These are phyloP conservation scores for Caenorhabditis imperialis DNA, from an alignment of 2,888 invertebrate species.

Conservation along the genomic window DNA sequence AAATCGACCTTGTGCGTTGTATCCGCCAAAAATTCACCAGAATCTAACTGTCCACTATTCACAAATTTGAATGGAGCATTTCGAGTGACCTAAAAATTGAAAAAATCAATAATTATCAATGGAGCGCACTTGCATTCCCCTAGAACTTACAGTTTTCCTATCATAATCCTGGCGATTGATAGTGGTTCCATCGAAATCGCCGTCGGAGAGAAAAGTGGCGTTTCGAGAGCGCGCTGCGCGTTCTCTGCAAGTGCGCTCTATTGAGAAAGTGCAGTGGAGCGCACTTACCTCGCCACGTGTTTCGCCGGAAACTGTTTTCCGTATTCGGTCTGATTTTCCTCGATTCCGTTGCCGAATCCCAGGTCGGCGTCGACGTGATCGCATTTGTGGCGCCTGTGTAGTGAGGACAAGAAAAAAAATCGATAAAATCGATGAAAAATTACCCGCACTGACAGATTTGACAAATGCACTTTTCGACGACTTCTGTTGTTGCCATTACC, in stretches of 20 bases:
- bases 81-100: slow-evolving; percentile 26
- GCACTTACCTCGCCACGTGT: slow-evolving; percentile 37
- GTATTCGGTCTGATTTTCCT: slow-evolving; percentile 60
- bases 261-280: not conserved
- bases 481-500: slow-evolving; percentile 20
- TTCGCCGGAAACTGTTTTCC: slow-evolving; percentile 57
- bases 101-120: not conserved
- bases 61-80: slow-evolving; percentile 53
- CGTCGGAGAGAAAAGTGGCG: slow-evolving; percentile 35
- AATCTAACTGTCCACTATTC: slow-evolving; percentile 4
- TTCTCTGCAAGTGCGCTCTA: slow-evolving; percentile 11
- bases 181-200: slow-evolving; percentile 57
- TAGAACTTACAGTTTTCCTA: slow-evolving; percentile 33
- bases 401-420: slow-evolving; percentile 4
- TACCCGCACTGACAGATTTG: slow-evolving; percentile 66
- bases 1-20: slow-evolving; percentile 51
- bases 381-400: slow-evolving; percentile 60
- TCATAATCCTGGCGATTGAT: slow-evolving; percentile 55
- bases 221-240: slow-evolving; percentile 20
- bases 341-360: slow-evolving; percentile 57
- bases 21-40: slow-evolving; percentile 42
- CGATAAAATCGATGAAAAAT: slow-evolving; percentile 12
- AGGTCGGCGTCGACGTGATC: slow-evolving; percentile 63
- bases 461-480: slow-evolving; percentile 61
- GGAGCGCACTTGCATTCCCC: not conserved